Percentiles rank a stretch among this genome's conserved stretches.
phyloP scores from a whole-genome alignment of 2,888 invertebrate genomes.

The Mythimna impura region DNA sequence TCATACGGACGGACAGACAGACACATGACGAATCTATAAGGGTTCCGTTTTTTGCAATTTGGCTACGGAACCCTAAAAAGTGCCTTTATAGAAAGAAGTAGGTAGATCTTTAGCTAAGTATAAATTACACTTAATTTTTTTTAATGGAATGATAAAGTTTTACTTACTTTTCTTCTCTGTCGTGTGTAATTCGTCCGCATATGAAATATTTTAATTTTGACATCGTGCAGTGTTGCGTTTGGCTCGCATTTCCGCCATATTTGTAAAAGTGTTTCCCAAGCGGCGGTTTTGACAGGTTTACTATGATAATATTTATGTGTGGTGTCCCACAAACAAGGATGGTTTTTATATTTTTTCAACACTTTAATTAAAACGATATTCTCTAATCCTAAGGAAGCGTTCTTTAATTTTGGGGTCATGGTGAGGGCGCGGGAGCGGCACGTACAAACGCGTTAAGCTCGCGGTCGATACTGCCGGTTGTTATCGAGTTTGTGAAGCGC shows the following conservation, averaged over 20 bases:
- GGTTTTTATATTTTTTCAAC: conserved; percentile 40
- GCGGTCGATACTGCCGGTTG: conserved; percentile 37
- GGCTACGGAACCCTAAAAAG: too few species aligned
- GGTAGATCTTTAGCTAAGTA: too few species aligned
- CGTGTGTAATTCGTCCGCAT: conserved; percentile 59
- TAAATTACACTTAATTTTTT: not conserved
- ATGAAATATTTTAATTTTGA: conserved; percentile 61
- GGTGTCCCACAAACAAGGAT: conserved; percentile 58
- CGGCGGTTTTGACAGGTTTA: conserved; percentile 33
- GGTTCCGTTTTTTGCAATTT: too few species aligned
- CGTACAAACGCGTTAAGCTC: conserved; percentile 7
- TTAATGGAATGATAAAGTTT: not conserved
- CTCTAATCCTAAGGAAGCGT: conserved; percentile 21
- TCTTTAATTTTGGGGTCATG: conserved; percentile 24
- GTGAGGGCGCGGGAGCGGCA: not conserved
- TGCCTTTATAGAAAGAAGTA: not conserved
- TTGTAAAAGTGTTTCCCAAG: conserved; percentile 41
- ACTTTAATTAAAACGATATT: conserved; percentile 40
- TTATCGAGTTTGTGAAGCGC: not conserved
- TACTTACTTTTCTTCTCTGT: conserved; percentile 61
- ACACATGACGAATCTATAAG: too few species aligned
- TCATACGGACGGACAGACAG: too few species aligned
- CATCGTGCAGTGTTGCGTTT: conserved; percentile 32
- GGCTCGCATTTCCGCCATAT: conserved; percentile 44
- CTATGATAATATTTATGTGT: conserved; percentile 46